Evolutionary conservation across 2,113 vertebrate species (phyloP), one percentile per base, ranked within the genome.

Genomic region (Syrmaticus mikado): DNA sequence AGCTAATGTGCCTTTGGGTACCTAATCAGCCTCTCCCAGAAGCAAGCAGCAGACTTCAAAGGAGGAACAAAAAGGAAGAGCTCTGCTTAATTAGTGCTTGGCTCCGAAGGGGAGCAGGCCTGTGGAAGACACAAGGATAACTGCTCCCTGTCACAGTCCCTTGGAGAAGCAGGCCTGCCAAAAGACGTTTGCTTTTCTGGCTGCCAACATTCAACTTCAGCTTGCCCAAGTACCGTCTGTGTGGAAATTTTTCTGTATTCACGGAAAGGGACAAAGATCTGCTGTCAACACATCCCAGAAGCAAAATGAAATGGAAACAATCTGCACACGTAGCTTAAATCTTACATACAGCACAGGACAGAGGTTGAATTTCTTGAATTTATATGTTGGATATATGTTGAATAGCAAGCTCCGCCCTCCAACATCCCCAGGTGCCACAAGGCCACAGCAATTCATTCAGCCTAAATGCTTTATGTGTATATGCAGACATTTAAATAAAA

Each of bases 11-110:
- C 85, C 92, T 66, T 68, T 84, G 93, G 80, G 70, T 83, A 67
- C 73, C 83, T 93, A 86, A 95, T 88, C 87, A 96, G 82, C 76
- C 83, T 96, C 76, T 94, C 94, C 96, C 82, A 87, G 79, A 77
- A 92, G 95, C 61, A 0, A 93, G 85, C 32, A 60, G 76, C 65
- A 86, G 80, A 95, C 83, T 94, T 96, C 92, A 94, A 96, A 95
- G 83, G 32, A 88, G 38, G 70, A 78, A 86, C 55, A 81, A 90
- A 90, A 94, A 88, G 41, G 65, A 86, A 94, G 55, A 94, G 75
- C 43, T 68, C 28, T 83, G 88, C 88, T 93, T 96, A 96, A 96
- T 94, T 95, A 95, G 90, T 36, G 57, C 70, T 82, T 40, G 61
- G 85, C 78, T 85, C 82, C 76, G 53, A 72, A 87, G 43, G 82